These are phyloP conservation scores for Benthosema pterotum DNA, from an alignment of 2,797 vertebrate species.

Conservation along the genomic window DNA sequence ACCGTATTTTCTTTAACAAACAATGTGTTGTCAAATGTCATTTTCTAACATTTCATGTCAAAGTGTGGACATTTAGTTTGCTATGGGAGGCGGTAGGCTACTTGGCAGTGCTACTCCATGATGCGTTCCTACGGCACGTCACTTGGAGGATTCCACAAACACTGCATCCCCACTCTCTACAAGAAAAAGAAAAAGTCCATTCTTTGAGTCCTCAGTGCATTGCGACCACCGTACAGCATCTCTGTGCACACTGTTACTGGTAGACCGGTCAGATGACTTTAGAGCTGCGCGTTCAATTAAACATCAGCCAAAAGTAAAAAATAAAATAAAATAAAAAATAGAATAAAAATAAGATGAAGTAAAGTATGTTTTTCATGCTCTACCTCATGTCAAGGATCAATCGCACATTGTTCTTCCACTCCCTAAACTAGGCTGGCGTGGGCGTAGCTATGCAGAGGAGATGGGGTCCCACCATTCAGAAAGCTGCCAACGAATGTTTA, in stretches of 20 bases:
- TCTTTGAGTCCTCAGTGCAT: conserved; percentile 46
- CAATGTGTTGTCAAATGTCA: conserved; percentile 2
- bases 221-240: conserved; percentile 20
- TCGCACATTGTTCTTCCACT: conserved; percentile 32
- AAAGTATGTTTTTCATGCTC: background rate
- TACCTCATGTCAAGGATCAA: conserved; percentile 7
- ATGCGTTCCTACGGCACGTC: background rate
- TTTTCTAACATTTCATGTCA: conserved; percentile 17
- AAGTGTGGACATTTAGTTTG: background rate
- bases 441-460: background rate
- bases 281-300: conserved; percentile 27
- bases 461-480: conserved; percentile 12
- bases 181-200: background rate
- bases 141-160: background rate
- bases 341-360: conserved; percentile 1
- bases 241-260: conserved; percentile 6
- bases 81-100: background rate
- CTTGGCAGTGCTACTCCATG: conserved; percentile 8
- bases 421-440: conserved; percentile 15
- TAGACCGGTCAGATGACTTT: conserved; percentile 34
- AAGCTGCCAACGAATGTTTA: conserved; percentile 30
- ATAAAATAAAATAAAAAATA: conserved; percentile 19
- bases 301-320: conserved; percentile 5
- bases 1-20: no score
- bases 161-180: background rate